Percentiles rank a stretch among this genome's conserved stretches.
Evolutionary conservation across 2,113 vertebrate genomes (phyloP).

Genomic region (Myocastor coypus): DNA sequence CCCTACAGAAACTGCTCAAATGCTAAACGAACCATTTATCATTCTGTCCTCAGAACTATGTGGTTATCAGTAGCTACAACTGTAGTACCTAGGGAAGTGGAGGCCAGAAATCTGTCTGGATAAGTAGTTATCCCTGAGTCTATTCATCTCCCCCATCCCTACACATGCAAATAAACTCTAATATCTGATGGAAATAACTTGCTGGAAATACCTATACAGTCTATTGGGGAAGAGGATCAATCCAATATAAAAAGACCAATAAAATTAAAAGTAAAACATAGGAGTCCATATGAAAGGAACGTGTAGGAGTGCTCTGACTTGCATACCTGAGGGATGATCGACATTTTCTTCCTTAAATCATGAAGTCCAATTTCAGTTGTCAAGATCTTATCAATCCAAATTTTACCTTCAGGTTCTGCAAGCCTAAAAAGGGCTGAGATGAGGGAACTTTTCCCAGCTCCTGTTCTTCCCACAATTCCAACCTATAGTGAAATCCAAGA

Average conservation of each 20-base stretch:
- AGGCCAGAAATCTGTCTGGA: neutral
- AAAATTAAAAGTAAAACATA: constrained; percentile 59
- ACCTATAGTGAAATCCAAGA: constrained; percentile 86
- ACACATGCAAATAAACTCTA: neutral
- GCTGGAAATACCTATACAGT: neutral
- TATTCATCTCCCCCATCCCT: neutral
- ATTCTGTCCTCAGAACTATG: neutral
- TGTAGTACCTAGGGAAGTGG: neutral
- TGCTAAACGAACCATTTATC: neutral
- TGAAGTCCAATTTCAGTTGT: constrained; percentile 96
- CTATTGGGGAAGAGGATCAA: neutral
- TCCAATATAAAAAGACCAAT: constrained; percentile 16
- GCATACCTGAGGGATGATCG: constrained; percentile 97
- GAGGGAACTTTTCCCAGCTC: constrained; percentile 97
- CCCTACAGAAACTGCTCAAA: neutral
- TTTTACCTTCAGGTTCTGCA: constrained; percentile 94
- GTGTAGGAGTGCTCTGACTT: neutral
- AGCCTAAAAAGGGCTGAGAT: constrained; percentile 96
- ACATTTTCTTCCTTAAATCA: constrained; percentile 96
- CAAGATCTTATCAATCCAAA: constrained; percentile 94
- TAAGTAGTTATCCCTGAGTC: neutral
- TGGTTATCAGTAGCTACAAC: constrained; percentile 13
- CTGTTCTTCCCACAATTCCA: constrained; percentile 96
- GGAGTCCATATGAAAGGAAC: neutral
- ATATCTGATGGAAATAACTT: neutral